These are phyloP conservation scores for Thaleichthys pacificus DNA, from an alignment of 2,797 vertebrate species.

Conservation along the genomic window DNA sequence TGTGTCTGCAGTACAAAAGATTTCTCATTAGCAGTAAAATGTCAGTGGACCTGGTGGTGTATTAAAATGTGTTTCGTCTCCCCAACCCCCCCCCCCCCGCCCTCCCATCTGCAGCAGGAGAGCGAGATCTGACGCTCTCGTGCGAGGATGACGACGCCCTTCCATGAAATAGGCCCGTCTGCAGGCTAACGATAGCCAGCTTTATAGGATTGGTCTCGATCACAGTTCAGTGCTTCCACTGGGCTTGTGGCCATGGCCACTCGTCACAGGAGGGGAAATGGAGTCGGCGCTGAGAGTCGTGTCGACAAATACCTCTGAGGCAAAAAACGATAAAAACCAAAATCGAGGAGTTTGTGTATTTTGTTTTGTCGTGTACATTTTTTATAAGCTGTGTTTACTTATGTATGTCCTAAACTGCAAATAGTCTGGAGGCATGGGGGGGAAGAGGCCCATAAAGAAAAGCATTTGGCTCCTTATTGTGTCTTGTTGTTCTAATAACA, in stretches of 20 bases:
- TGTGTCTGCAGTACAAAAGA: neutral
- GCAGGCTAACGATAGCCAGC: constrained; percentile 3
- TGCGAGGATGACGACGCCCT: neutral
- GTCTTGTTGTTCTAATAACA: neutral
- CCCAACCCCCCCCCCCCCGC: no score
- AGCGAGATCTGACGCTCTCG: neutral
- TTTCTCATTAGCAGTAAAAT: neutral
- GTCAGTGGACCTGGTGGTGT: constrained; percentile 1
- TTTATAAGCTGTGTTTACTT: neutral
- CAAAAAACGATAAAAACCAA: neutral
- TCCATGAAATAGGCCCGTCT: constrained; percentile 16
- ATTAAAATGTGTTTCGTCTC: neutral
- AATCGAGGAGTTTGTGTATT: neutral
- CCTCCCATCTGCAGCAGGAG: neutral
- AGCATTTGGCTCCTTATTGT: neutral
- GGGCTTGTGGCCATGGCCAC: neutral
- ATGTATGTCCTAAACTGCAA: neutral
- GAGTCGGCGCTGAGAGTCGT: neutral
- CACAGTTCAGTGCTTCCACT: neutral
- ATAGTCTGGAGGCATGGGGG: no score
- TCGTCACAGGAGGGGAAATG: neutral
- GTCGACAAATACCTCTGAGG: neutral
- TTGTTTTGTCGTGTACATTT: neutral
- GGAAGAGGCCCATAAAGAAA: neutral
- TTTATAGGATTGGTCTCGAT: constrained; percentile 5